Conservation (phyloP, 2,797 vertebrate species). For the Crax fasciolata region DNA sequence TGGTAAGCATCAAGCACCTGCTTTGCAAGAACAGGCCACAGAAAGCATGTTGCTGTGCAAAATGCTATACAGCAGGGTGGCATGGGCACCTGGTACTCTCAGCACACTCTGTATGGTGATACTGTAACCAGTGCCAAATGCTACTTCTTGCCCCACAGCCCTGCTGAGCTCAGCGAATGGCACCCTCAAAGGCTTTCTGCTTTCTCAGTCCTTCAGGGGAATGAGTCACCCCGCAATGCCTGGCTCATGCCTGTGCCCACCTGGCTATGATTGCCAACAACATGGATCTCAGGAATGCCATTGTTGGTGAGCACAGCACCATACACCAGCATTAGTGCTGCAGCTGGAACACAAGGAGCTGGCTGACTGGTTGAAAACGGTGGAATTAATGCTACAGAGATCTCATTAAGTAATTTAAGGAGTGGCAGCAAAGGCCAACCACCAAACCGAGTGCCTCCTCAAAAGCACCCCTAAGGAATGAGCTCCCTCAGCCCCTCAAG, state of each 20-base stretch:
- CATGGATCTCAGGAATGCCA: not conserved
- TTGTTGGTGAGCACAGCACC: not conserved
- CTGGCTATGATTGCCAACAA: not conserved
- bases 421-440: not conserved
- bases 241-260: not conserved
- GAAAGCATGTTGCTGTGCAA: accelerated
- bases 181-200: not conserved
- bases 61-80: accelerated
- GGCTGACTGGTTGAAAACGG: not conserved
- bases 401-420: not conserved
- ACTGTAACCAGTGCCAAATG: not conserved
- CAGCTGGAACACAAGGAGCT: not conserved
- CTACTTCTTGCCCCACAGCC: not conserved
- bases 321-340: not conserved
- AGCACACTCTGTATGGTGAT: accelerated
- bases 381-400: not conserved
- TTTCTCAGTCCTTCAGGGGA: not conserved
- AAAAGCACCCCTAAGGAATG: not conserved
- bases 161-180: not conserved
- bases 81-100: accelerated
- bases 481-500: not conserved
- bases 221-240: accelerated
- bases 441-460: not conserved
- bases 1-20: not conserved
- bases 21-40: not conserved